Base-by-base conservation (phyloP, 2,797 vertebrate species). In the Cynodonichthys magdalenae region DNA sequence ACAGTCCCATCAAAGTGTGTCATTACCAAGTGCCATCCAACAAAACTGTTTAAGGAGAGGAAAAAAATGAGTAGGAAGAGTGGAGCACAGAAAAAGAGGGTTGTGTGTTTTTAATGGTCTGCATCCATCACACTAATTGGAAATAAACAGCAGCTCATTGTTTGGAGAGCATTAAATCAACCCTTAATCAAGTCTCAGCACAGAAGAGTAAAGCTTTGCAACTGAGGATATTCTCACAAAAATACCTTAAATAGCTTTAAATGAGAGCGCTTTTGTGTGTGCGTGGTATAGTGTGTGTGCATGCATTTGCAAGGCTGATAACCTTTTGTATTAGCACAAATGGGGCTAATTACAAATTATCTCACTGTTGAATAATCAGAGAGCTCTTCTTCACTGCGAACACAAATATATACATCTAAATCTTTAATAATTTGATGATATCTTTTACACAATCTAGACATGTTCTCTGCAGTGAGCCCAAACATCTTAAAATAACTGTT, bases 81-180 rank as follows among this genome's bases (percentile, higher is more conserved):
- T n/a, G n/a, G 15, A 17, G n/a, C 27, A 34, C 20, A 47, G 34
- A 46, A 46, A 36, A 64, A 59, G 64, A 65, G 54, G 53, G 70
- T 57, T 54, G 34, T 45, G 75, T 58, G 64, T 83, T 79, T 74
- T 73, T 80, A 83, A 84, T 61, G 59, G 74, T 83, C 76, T 69
- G 79, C 71, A 87, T 88, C 80, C 75, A 90, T 92, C 87, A 80
- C 55, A 45, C 71, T 90, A 89, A 93, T 87, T 90, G 84, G 80
- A 90, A 89, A 87, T 84, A 85, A 88, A 89, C 78, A 87, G 68
- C 51, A 78, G 61, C 55, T 81, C 58, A 81, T 88, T 90, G 87
- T 89, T 90, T 81, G 67, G 71, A 85, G 79, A 77, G 80, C 72
- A 80, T 84, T 86, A 86, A 87, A 89, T 89, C 87, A 89, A 84